Conservation (phyloP, 2,888 invertebrate species). For the Boloria selene region DNA sequence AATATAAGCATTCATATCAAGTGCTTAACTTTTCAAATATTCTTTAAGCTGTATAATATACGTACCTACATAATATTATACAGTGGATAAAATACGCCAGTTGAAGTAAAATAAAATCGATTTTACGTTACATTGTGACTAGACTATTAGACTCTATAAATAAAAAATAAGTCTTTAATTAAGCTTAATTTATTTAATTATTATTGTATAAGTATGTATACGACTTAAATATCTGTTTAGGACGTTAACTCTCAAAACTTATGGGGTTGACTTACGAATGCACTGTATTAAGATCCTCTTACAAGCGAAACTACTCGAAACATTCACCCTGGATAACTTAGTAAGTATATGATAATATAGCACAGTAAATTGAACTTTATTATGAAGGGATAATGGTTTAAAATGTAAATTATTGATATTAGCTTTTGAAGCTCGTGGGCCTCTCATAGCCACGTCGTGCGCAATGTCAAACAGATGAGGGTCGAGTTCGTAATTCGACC, state of each 20-base stretch:
- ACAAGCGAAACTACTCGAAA: slow-evolving; percentile 30
- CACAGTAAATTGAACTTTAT: slow-evolving; percentile 17
- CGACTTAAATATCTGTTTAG: slow-evolving; percentile 12
- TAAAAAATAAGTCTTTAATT: no score
- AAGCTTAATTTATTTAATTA: neutral
- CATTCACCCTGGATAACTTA: slow-evolving; percentile 21
- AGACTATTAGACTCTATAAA: no score
- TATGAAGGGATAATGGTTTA: neutral
- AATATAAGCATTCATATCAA: no score
- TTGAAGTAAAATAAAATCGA: no score
- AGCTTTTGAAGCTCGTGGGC: slow-evolving; percentile 3
- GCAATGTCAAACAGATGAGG: slow-evolving; percentile 25
- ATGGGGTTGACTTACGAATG: slow-evolving; percentile 22
- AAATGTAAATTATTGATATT: slow-evolving; percentile 16
- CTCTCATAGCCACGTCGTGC: slow-evolving; percentile 25
- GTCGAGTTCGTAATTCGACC: slow-evolving; percentile 19
- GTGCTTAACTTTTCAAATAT: no score
- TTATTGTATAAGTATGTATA: neutral
- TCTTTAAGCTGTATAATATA: no score
- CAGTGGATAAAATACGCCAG: no score
- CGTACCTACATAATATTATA: no score
- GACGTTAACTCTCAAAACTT: slow-evolving; percentile 6
- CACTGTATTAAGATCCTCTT: slow-evolving; percentile 20
- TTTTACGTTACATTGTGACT: no score
- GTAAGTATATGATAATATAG: slow-evolving; percentile 8